Evolutionary conservation across 2,888 invertebrate species (phyloP), one percentile per base, ranked within the genome.

Genomic region (Choreutis nemorana): DNA sequence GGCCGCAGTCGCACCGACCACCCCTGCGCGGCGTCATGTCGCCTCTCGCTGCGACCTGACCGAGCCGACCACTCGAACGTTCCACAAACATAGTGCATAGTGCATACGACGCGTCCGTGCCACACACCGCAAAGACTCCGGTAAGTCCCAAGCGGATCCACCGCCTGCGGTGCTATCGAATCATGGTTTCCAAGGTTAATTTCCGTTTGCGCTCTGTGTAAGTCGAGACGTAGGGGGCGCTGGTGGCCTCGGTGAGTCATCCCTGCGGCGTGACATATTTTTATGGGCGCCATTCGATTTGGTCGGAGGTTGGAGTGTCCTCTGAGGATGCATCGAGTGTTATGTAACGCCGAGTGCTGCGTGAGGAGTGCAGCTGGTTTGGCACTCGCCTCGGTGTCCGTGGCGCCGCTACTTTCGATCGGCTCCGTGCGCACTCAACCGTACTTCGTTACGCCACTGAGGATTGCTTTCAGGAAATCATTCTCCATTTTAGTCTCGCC

Each of bases 401-500:
- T 54, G 51, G 55, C 46, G 59, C 50, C 57, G 55, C 50, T 57
- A 62, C 70, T 68, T 73, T 71, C 72, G 56, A 63, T 41, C 41
- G 44, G 38, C 42, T 45, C 50, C 43, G 52, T 50, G 67, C 54
- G 64, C 72, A 57, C 54, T 66, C 65, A 58, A 60, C 56, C 70
- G 70, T 58, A 50, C 48, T 57, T 56, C 58, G 61, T 63, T 61
- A 61, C 62, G 42, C 59, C 65, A 66, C 70, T 70, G 60, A 68
- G 58, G 58, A 64, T 55, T 60, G 65, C 53, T 70, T 72, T 70
- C 68, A 68, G 68, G 64, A 62, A 65, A 66, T 70, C 73, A 68
- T 71, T 75, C 71, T 72, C 73, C 71, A 73, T 73, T 72, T 70
- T 72, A 61, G 62, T 48, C 47, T 55, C 60, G 65, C 45, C 51